Percentiles rank a stretch among this genome's conserved stretches.
phyloP scores from a whole-genome alignment of 2,797 vertebrate genomes.

The Lophius americanus region DNA sequence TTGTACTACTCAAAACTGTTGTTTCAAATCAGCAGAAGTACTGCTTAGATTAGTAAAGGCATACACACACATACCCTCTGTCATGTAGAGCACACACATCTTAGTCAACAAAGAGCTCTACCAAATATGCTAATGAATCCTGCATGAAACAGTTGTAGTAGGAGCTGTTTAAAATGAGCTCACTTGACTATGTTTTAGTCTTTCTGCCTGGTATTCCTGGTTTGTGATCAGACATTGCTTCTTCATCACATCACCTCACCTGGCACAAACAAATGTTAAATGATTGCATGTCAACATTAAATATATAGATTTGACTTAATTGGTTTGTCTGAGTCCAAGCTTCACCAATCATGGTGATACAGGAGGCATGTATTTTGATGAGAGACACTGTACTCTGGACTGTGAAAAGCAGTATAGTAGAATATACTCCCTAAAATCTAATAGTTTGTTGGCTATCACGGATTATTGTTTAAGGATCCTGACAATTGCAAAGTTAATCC shows the following conservation, averaged over 20 bases:
- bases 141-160: neutral
- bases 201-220: slow-evolving; percentile 7
- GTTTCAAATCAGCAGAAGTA: no score
- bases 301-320: slow-evolving; percentile 7
- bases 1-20: no score
- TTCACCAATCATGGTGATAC: slow-evolving; percentile 4
- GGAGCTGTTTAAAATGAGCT: slow-evolving; percentile 11
- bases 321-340: slow-evolving; percentile 18
- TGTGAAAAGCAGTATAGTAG: slow-evolving; percentile 17
- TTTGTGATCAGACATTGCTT: slow-evolving; percentile 36
- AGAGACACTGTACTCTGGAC: slow-evolving; percentile 14
- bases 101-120: no score
- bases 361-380: slow-evolving; percentile 33
- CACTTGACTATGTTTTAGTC: slow-evolving; percentile 5
- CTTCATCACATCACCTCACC: slow-evolving; percentile 24
- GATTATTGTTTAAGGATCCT: slow-evolving; percentile 20
- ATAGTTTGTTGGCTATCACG: neutral
- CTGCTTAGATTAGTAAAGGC: no score
- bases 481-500: slow-evolving; percentile 1
- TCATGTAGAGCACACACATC: no score
- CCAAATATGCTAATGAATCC: no score
- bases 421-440: slow-evolving; percentile 2
- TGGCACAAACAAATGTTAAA: slow-evolving; percentile 6
- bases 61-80: no score
- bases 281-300: neutral